Percentiles rank a stretch among this genome's conserved stretches.
These are phyloP conservation scores for Lepidothrix coronata DNA, from an alignment of 2,113 vertebrate species.

Conservation along the genomic window DNA sequence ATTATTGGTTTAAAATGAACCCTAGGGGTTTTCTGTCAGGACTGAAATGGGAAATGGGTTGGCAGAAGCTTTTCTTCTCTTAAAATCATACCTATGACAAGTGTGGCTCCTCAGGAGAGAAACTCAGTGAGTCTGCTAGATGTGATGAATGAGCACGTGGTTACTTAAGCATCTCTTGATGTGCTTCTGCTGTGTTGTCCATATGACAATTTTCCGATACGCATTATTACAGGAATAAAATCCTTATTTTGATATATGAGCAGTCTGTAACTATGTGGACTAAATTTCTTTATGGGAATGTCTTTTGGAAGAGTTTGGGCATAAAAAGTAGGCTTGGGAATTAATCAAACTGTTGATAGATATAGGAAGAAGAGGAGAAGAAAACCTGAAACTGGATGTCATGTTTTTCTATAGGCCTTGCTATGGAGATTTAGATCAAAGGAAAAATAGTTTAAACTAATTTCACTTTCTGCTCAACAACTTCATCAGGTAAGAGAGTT, in stretches of 20 bases:
- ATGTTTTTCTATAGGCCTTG: not conserved
- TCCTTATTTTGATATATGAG: not conserved
- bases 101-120: not conserved
- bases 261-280: not conserved
- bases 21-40: not conserved
- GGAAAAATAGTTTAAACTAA: not conserved
- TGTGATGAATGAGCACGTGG: not conserved
- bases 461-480: not conserved
- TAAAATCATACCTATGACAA: not conserved
- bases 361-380: not conserved
- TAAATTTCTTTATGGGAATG: not conserved
- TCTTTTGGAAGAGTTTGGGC: not conserved
- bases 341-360: not conserved
- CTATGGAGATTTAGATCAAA: not conserved
- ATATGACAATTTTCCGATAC: not conserved
- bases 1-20: conserved; percentile 16
- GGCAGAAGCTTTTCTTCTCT: not conserved
- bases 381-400: not conserved
- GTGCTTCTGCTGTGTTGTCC: not conserved
- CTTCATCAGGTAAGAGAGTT: not conserved
- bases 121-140: not conserved
- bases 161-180: not conserved
- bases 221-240: not conserved
- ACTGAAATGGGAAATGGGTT: not conserved
- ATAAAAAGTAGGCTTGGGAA: not conserved